Base-by-base conservation (phyloP, 2,888 invertebrate species). In the Maniola hyperantus region DNA sequence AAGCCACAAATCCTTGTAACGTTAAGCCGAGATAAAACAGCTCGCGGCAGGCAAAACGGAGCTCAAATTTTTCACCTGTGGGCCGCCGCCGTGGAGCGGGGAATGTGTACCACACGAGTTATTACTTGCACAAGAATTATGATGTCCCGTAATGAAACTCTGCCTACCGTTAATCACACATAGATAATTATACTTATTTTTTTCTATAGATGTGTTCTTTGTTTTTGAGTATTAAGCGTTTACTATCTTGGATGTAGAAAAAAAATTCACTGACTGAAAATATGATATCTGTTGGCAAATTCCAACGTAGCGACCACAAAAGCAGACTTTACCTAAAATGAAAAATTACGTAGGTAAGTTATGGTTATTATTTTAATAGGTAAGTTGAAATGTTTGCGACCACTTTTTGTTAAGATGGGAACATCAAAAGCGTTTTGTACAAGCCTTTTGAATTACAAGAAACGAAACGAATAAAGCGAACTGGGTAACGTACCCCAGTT, bases 11-110 rank as follows among this genome's bases (percentile, higher is more conserved):
- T 92, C 87, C 90, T 91, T 87, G 90, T 91, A 91, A 91, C 85
- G 87, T 84, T 89, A 89, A 92, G 89, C 89, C 88, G 88, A 90
- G 91, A 92, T 91, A 92, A 91, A 91, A 89, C 88, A 90, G 90
- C 89, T 86, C 83, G 84, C 80, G 83, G 85, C 87, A 83, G 81
- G 82, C 33, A 88, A 84, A 85, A 82, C 86, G 81, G 79, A 79
- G 84, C 79, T 85, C 81, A 85, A 90, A 90, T 89, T 90, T 91
- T 91, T 91, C 90, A 91, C 91, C 90, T 89, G 89, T 80, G 83
- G 79, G 79, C 80, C 78, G 73, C 80, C 78, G 73, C 77, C 71
- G 72, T 71, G 73, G 72, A 68, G 72, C 70, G 72, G 72, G 72
- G 71, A 74, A 83, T 86, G 80, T 88, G 82, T 83, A 81, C 84